Base-by-base conservation (phyloP, 2,888 invertebrate genomes). In the Halictus ligatus region DNA sequence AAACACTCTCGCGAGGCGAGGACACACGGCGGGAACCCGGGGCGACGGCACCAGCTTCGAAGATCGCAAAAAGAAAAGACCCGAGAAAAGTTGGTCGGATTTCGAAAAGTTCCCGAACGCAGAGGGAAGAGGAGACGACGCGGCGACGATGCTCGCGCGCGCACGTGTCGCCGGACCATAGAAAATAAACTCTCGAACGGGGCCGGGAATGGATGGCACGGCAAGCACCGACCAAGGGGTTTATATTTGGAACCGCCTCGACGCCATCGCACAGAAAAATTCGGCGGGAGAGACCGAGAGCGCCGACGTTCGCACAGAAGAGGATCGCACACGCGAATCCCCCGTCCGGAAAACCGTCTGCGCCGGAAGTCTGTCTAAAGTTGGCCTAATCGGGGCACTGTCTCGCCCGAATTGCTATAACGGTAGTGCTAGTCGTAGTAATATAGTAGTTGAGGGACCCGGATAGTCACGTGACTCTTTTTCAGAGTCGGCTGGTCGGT, bases 211-310 rank as follows among this genome's bases (percentile, higher is more conserved):
- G 89, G 90, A 89, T 89, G 85, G 89, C 89, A 86, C 77, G 85
- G 86, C 83, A 85, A 85, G 81, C 80, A 77, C 87, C 60, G 58
- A 88, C 86, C 78, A 88, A 86, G 81, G 91, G 91, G 92, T 93
- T 94, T 94, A 94, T 94, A 93, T 94, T 94, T 94, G 93, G 93
- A 93, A 92, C 90, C 89, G 87, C 85, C 85, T 84, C 84, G 80
- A 50, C 67, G 82, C 84, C 78, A 84, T 81, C 81, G 86, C 83
- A 76, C 88, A 86, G 84, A 90, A 91, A 92, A 91, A 92, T 89
- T 88, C 80, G 88, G 83, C 46, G 76, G 81, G 80, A 81, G 88
- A 80, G 43, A 43, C 74, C 43, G 25, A 6, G 6, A n/a, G 21
- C 92, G 89, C 92, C 89, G 92, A 80, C 88, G 90, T 83, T 88